A percentile compares a stretch with the other conserved stretches of the same genome.
Conservation (phyloP, 2,888 invertebrate species). For the Dexiosoma caninum region DNA sequence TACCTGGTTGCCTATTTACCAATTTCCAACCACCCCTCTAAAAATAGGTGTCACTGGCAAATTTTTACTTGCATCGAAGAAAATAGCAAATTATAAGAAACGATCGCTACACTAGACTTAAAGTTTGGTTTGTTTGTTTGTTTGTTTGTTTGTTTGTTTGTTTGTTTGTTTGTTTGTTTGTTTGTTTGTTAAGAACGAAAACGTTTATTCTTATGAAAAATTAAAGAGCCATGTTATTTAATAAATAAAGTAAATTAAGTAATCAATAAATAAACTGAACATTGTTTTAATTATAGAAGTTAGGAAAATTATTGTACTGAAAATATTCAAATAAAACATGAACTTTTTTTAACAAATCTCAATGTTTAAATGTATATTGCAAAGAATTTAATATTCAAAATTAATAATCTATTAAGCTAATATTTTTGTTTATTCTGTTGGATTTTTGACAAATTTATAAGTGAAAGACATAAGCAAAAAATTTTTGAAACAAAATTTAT, state of each 20-base stretch:
- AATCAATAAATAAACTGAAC: not conserved
- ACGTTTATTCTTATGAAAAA: conserved; percentile 44
- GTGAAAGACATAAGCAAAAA: too few species aligned
- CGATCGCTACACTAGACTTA: not conserved
- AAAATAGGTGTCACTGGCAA: too few species aligned
- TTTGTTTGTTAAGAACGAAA: not conserved
- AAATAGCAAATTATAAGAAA: not conserved
- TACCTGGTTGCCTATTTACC: too few species aligned
- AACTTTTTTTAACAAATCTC: conserved; percentile 1
- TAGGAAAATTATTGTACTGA: not conserved
- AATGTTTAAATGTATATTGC: conserved; percentile 37
- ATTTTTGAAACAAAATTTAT: too few species aligned
- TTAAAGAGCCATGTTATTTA: conserved; percentile 5
- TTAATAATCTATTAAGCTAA: too few species aligned
- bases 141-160: too few species aligned
- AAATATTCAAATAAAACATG: not conserved
- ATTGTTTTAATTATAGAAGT: not conserved
- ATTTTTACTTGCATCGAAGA: too few species aligned
- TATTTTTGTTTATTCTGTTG: too few species aligned
- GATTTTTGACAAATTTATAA: too few species aligned
- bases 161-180: not conserved
- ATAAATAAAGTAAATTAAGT: conserved; percentile 4
- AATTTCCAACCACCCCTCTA: too few species aligned
- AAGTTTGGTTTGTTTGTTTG: too few species aligned
- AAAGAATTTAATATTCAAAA: not conserved